Evolutionary conservation across 2,113 vertebrate genomes (phyloP).

Genomic region (Tachuris rubrigastra): DNA sequence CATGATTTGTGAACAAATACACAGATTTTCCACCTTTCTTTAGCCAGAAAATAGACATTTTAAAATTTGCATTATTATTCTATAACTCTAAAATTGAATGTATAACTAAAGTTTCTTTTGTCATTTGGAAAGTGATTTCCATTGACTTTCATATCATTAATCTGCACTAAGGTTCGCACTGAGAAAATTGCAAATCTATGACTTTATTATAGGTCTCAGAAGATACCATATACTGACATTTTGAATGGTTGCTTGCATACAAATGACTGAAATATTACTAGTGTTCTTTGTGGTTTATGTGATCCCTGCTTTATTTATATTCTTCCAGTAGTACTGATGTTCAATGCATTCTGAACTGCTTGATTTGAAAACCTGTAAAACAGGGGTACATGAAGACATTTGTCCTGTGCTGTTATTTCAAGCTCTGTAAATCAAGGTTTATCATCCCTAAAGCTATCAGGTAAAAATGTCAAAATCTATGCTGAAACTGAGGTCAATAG

Average conservation of each 20-base stretch:
- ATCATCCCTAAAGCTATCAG: not conserved
- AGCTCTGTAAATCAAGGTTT: not conserved
- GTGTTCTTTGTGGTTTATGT: not conserved
- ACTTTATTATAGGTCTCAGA: slow-evolving; percentile 14
- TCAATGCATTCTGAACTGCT: not conserved
- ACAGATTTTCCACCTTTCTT: not conserved
- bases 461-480: not conserved
- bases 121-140: not conserved
- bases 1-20: not conserved
- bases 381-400: not conserved
- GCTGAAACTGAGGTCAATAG: not conserved
- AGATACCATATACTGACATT: not conserved
- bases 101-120: not conserved
- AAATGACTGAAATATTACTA: slow-evolving; percentile 22
- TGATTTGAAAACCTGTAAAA: not conserved
- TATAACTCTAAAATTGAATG: not conserved
- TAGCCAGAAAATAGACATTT: not conserved
- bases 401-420: not conserved
- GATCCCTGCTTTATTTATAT: not conserved
- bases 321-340: not conserved
- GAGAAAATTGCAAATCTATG: not conserved
- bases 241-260: slow-evolving; percentile 27
- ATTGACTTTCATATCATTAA: not conserved
- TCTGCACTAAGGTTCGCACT: not conserved
- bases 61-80: not conserved